phyloP scores from a whole-genome alignment of 2,113 vertebrate genomes.

The Albula glossodonta region DNA sequence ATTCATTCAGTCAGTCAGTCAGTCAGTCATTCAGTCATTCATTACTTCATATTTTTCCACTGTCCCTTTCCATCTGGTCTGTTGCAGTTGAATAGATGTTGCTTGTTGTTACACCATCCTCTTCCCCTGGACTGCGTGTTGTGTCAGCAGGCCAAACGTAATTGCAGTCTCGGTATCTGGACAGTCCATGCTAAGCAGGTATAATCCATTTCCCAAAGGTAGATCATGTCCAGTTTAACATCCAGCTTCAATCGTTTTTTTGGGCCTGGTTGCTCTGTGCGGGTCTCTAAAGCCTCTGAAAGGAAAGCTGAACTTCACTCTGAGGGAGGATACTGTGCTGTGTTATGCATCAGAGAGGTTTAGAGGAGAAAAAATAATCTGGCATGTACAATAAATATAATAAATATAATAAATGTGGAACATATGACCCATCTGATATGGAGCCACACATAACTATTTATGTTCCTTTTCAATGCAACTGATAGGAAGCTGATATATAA shows the following conservation, averaged over 20 bases:
- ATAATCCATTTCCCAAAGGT: conserved; percentile 63
- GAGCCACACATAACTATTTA: not conserved
- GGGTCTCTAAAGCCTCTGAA: conserved; percentile 26
- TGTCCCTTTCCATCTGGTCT: not conserved
- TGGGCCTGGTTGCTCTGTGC: conserved; percentile 49
- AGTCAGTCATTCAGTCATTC: not conserved
- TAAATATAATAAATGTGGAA: not conserved
- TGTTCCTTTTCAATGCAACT: not conserved
- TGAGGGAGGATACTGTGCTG: not conserved
- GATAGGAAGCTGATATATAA: not conserved
- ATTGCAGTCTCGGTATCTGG: conserved; percentile 51
- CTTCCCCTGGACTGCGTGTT: conserved; percentile 44
- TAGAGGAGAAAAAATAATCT: not conserved
- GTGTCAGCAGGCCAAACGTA: conserved; percentile 49
- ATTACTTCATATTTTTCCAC: not conserved
- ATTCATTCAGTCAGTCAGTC: too few species aligned
- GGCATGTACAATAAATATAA: too few species aligned
- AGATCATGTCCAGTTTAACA: conserved; percentile 57
- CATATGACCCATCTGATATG: not conserved
- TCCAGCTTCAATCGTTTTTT: conserved; percentile 51
- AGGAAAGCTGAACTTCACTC: not conserved
- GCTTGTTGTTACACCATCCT: conserved; percentile 24
- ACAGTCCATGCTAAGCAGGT: conserved; percentile 59
- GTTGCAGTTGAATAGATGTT: not conserved
- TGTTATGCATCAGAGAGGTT: not conserved